Base-by-base conservation (phyloP, 2,113 vertebrate genomes). In the Muscicapa adusta region DNA sequence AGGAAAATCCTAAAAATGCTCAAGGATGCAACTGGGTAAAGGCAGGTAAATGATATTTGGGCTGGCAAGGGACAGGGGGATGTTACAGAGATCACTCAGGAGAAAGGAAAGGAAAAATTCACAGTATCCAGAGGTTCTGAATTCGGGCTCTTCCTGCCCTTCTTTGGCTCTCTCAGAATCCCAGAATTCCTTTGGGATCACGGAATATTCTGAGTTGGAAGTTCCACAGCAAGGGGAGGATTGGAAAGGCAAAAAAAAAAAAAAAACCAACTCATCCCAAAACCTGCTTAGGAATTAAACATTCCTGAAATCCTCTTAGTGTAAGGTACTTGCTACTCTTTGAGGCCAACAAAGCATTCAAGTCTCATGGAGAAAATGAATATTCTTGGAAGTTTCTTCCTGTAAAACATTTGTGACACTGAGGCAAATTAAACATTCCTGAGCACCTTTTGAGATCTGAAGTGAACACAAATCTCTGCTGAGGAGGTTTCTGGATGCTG, bases 301-400 rank as follows among this genome's bases (percentile, higher is more conserved):
- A 96, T 76, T 93, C 85, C 85, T 73, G 79, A 88, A 94, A 88
- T 96, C 83, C 82, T 93, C 85, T 96, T 94, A 76, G 91, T 96
- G 91, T 93, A 86, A 94, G 92, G 92, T 80, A 84, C 92, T 96
- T 67, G 75, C 56, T 70, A 11, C 63, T 88, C 88, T 51, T 82
- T 11, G 72, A 94, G 71, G 92, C 96, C 88, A 72, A 71, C 7
- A 18, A 68, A 93, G 92, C 86, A 84, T 86, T 93, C 6, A 7
- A 24, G 56, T 74, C 91, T 70, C 1, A 0, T 63, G 74, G 70
- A 58, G 47, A 67, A 93, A 91, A 60, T 40, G 13, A 66, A 74
- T 73, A 91, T 58, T 80, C 76, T 71, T 68, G 90, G 68, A 68
- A 77, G 22, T 25, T 67, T 88, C 68, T 89, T 81, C n/a, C 73